Percentiles rank a stretch among this genome's conserved stretches.
These are phyloP conservation scores for Drosophila rufa DNA, from an alignment of 1,140 invertebrate genomes.

Conservation along the genomic window DNA sequence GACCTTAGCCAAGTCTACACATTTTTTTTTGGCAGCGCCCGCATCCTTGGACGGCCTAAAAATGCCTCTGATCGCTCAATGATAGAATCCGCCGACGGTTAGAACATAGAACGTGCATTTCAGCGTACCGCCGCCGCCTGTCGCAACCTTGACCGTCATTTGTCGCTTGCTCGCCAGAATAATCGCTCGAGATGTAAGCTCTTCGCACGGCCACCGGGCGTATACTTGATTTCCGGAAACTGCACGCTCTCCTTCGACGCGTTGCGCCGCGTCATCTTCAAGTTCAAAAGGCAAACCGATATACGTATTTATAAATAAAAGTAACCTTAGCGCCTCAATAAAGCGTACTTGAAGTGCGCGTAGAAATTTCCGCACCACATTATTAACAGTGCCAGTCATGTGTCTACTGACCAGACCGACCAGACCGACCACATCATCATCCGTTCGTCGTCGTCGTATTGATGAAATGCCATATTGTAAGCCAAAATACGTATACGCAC, in stretches of 20 bases:
- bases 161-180: conserved; percentile 28
- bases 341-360: conserved; percentile 55
- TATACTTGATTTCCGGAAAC: conserved; percentile 74
- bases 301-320: conserved; percentile 56
- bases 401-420: conserved; percentile 36
- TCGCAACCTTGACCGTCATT: conserved; percentile 72
- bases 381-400: conserved; percentile 67
- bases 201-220: conserved; percentile 52
- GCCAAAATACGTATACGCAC: conserved; percentile 43
- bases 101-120: conserved; percentile 63
- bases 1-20: conserved; percentile 66
- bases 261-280: conserved; percentile 63
- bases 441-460: conserved; percentile 37
- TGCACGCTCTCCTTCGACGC: conserved; percentile 45
- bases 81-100: conserved; percentile 24
- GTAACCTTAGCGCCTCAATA: conserved; percentile 62
- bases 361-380: conserved; percentile 77
- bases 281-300: conserved; percentile 60
- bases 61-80: conserved; percentile 70
- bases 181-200: conserved; percentile 42
- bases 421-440: conserved; percentile 42
- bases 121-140: conserved; percentile 45
- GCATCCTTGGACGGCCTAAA: conserved; percentile 72
- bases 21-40: conserved; percentile 70
- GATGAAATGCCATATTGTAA: conserved; percentile 64